These are phyloP conservation scores for Koerneria pararmatus DNA, from an alignment of 2,888 invertebrate genomes.

Conservation along the genomic window DNA sequence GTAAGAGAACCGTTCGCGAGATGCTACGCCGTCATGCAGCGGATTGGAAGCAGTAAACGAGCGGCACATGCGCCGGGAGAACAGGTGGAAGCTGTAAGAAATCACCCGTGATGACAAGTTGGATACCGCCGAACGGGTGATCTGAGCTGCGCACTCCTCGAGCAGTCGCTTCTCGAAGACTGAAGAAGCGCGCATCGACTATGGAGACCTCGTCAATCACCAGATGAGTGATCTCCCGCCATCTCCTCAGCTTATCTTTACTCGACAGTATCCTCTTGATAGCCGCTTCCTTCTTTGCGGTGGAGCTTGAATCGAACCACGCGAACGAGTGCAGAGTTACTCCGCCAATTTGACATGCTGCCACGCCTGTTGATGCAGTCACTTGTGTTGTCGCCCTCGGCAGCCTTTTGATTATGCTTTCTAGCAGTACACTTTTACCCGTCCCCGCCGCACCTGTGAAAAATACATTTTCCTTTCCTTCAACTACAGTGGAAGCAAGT, in stretches of 20 bases:
- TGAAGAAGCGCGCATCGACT: constrained; percentile 85
- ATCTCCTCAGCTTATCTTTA: too few species aligned
- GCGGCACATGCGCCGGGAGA: too few species aligned
- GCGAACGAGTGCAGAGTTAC: constrained; percentile 90
- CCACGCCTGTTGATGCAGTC: constrained; percentile 87
- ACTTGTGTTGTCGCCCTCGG: constrained; percentile 84
- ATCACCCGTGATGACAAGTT: constrained; percentile 73
- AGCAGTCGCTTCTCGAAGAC: constrained; percentile 69
- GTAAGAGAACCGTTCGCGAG: too few species aligned
- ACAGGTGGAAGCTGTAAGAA: constrained; percentile 86
- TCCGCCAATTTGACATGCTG: constrained; percentile 89
- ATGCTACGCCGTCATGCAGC: too few species aligned
- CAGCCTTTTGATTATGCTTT: constrained; percentile 78
- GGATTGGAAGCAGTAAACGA: too few species aligned
- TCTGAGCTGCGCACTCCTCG: constrained; percentile 74
- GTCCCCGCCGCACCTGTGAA: constrained; percentile 86
- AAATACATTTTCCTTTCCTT: constrained; percentile 19
- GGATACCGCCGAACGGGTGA: constrained; percentile 89
- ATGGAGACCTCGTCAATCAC: constrained; percentile 95
- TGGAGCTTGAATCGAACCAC: constrained; percentile 59
- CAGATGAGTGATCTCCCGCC: constrained; percentile 78
- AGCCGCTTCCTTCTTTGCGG: constrained; percentile 12
- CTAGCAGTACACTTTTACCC: constrained; percentile 83
- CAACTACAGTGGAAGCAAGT: too few species aligned
- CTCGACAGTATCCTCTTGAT: too few species aligned